A percentile compares a stretch with the other conserved stretches of the same genome.
phyloP scores from a whole-genome alignment of 2,888 invertebrate species.

The Ennomos erosarius region DNA sequence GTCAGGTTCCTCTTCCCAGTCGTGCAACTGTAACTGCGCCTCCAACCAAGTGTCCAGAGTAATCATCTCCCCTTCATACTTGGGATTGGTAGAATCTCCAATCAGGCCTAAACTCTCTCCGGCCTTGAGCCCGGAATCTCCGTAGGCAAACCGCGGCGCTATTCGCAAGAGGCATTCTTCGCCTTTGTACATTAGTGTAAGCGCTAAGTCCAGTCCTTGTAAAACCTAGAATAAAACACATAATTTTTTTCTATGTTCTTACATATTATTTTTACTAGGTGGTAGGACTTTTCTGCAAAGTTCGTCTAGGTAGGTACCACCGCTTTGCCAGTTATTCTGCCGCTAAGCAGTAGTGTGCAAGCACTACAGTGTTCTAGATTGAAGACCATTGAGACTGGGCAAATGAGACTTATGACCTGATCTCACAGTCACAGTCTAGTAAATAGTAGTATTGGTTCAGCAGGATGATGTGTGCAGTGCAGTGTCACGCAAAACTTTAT shows the following conservation, averaged over 20 bases:
- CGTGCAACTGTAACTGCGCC: conserved; percentile 90
- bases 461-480: too few species aligned
- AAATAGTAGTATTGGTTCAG: too few species aligned
- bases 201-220: conserved; percentile 93
- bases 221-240: conserved; percentile 72
- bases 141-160: conserved; percentile 93
- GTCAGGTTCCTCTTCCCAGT: conserved; percentile 88
- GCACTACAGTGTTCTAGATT: too few species aligned
- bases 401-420: too few species aligned
- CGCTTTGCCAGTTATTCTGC: too few species aligned
- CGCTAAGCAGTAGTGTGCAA: too few species aligned
- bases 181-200: conserved; percentile 93
- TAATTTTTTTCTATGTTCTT: background rate
- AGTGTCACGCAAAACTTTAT: too few species aligned
- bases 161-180: conserved; percentile 91
- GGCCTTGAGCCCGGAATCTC: conserved; percentile 87
- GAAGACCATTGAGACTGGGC: too few species aligned
- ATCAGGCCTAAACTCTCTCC: conserved; percentile 72
- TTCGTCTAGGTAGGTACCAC: too few species aligned
- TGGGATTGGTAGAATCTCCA: conserved; percentile 62
- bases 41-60: conserved; percentile 87
- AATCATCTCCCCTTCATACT: conserved; percentile 83
- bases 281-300: too few species aligned
- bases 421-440: too few species aligned
- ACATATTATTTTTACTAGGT: too few species aligned